Base-by-base conservation (phyloP, 2,113 vertebrate species). In the Mustela nigripes region DNA sequence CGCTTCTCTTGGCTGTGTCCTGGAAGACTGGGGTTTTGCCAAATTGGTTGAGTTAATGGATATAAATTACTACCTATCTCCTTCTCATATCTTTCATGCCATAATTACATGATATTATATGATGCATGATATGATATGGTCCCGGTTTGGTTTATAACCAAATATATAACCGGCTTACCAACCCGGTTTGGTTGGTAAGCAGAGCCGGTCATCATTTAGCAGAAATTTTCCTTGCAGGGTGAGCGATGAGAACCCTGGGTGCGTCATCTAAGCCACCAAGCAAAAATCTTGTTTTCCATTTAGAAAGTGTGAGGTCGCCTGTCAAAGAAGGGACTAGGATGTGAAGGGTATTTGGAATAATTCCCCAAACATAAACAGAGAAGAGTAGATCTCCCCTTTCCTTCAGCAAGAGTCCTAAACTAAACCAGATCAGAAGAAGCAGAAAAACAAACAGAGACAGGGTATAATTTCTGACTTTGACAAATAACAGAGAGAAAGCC, bases 251-350 rank as follows among this genome's bases (percentile, higher is more conserved):
- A 69, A 45, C 36, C 33, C 69, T 48, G 1, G 19, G 14, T 78
- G 67, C 4, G 0, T 50, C 14, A 6, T 74, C 74, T 94, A 67
- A 94, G 16, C 48, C 71, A 42, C 28, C 56, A 82, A 36, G 56
- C 62, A 83, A 89, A 79, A 86, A 9, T 10, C 92, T 82, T 26
- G 33, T 76, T 89, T 96, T 89, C 36, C 60, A 21, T 71, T 93
- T 85, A 87, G 92, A 91, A 74, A 83, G 93, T 62, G 88, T 80
- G 26, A 88, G 24, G n/a, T 90, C 79, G 19, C 39, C 95, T 76
- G 24, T 90, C 50, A 50, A 79, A 92, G 80, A n/a, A 84, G 78
- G 26, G 31, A 62, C 11, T 73, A 50, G 39, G 73, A 56, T n/a
- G 31, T n/a, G 67, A n/a, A 36, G 15, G 26, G 26, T 58, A 50